Evolutionary conservation across 2,797 vertebrate genomes (phyloP).

Genomic region (Threskiornis aethiopicus): DNA sequence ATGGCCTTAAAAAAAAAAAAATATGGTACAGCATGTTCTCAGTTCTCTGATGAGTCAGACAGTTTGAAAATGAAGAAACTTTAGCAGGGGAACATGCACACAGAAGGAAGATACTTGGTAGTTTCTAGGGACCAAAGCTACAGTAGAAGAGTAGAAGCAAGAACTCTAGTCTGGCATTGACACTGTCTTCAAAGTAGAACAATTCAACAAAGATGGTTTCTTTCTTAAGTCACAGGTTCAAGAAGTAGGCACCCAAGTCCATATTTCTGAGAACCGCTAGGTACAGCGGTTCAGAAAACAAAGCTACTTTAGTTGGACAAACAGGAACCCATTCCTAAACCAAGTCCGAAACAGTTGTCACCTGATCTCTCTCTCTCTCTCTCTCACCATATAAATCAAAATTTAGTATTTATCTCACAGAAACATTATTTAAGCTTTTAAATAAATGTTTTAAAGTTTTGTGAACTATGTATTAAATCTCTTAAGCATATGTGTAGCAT

Average conservation of each 20-base stretch:
- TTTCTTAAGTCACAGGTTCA: background rate
- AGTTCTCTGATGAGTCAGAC: background rate
- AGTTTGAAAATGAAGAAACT: slow-evolving; percentile 5
- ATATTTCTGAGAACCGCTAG: background rate
- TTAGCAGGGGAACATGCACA: background rate
- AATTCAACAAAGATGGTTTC: background rate
- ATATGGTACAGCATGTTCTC: background rate
- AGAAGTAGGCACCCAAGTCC: background rate
- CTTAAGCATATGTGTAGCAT: background rate
- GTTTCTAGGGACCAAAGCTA: background rate
- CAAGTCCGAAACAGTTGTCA: background rate
- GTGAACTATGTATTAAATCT: background rate
- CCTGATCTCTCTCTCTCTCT: background rate
- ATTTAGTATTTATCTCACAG: background rate
- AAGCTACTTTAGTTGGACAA: background rate
- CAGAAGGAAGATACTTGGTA: background rate
- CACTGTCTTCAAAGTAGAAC: background rate
- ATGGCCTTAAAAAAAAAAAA: background rate
- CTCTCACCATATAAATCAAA: background rate
- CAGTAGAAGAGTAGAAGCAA: background rate
- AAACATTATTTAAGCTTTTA: background rate
- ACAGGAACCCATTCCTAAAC: background rate
- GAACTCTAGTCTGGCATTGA: background rate
- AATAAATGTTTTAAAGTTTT: background rate
- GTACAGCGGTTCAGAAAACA: background rate